A percentile compares a stretch with the other conserved stretches of the same genome.
These are phyloP conservation scores for Thunnus maccoyii DNA, from an alignment of 2,113 vertebrate species.

Conservation along the genomic window DNA sequence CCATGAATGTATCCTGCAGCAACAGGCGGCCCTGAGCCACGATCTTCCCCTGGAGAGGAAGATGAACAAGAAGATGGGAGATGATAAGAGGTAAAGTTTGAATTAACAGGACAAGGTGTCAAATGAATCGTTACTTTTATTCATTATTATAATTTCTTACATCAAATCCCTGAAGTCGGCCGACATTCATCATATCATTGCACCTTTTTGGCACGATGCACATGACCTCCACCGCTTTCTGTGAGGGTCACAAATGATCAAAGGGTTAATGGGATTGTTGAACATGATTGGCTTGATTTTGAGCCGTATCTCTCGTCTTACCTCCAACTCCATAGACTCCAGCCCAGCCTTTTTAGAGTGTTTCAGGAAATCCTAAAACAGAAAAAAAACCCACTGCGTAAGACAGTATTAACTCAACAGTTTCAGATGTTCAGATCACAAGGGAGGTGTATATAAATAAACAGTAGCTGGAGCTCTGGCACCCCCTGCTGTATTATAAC, in stretches of 20 bases:
- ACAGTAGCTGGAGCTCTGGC: conserved; percentile 18
- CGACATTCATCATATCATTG: conserved; percentile 99
- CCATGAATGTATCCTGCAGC: conserved; percentile 97
- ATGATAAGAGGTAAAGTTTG: neutral
- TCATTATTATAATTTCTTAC: conserved; percentile 82
- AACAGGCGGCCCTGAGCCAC: conserved; percentile 97
- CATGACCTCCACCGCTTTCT: conserved; percentile 99
- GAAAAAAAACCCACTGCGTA: neutral
- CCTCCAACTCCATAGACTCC: conserved; percentile 94
- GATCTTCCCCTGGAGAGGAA: conserved; percentile 91
- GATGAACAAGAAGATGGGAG: neutral
- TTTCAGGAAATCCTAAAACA: conserved; percentile 93
- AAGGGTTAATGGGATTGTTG: neutral
- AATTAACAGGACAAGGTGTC: neutral
- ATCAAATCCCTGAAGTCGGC: conserved; percentile 97
- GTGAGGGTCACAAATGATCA: conserved; percentile 53
- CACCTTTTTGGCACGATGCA: conserved; percentile 97
- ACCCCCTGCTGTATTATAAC: conserved; percentile 39
- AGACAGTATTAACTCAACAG: no score
- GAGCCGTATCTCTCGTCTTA: conserved; percentile 58
- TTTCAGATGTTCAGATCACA: no score
- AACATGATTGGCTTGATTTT: neutral
- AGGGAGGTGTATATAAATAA: no score
- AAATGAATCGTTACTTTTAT: neutral
- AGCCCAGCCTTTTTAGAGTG: conserved; percentile 95